Evolutionary conservation across 2,113 vertebrate species (phyloP), one percentile per base, ranked within the genome.

Genomic region (Pygoscelis antarcticus): DNA sequence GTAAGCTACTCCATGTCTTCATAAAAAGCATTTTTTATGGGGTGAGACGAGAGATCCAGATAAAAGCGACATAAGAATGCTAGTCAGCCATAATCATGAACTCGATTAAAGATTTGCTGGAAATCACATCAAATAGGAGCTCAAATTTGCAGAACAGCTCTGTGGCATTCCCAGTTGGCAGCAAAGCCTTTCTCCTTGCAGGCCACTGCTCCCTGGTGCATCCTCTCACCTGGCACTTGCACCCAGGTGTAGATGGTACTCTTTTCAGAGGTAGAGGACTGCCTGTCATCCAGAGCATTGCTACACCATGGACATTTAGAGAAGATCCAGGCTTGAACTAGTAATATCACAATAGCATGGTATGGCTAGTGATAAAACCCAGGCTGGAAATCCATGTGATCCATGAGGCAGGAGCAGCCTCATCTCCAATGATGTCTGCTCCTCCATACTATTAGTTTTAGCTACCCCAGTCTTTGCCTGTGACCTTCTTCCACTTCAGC

Each of bases 21-120:
- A 97, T 96, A 88, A 83, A 81, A 76, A 61, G 16, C 36, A 76
- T 61, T 95, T 95, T 97, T 96, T 97, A 97, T 93, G 81, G 82
- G 71, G 96, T 97, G 90, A 94, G 93, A 96, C 8, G 87, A 94
- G 46, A 85, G 36, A 90, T 74, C 27, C 93, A 93, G 91, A 91
- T 92, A 95, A 90, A 69, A 81, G 78, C 3, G 79, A 95, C 78
- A 3, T 38, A 78, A 94, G 94, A 81, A 93, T 76, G 90, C 64
- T 89, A 81, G 80, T 93, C 77, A 88, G 89, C 76, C 51, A n/a
- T n/a, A 85, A 65, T 62, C 75, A 84, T 40, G 55, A 95, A 46
- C 68, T 87, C 13, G 1, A 54, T 76, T 90, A 76, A 93, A 78
- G 66, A 66, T 64, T 89, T 86, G 34, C 89, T 95, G 89, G 91